A percentile compares a stretch with the other conserved stretches of the same genome.
Conservation (phyloP, 53 echinoderm and acorn worm species). For the Mesocentrotus franciscanus region DNA sequence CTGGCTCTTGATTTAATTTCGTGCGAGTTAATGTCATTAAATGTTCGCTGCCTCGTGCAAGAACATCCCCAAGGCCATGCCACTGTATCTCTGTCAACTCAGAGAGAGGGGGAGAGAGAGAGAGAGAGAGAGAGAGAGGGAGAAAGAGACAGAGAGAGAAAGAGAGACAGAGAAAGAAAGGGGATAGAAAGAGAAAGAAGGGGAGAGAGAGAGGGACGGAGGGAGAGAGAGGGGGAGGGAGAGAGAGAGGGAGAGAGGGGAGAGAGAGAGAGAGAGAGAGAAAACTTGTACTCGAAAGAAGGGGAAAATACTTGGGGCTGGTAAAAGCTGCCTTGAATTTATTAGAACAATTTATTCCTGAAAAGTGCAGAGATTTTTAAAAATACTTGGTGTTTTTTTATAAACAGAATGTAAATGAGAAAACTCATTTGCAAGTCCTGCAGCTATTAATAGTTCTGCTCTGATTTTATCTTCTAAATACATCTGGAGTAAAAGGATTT, state of each 20-base stretch:
- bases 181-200: too few species aligned
- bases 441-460: background rate
- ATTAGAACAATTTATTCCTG: background rate
- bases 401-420: background rate
- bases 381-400: background rate
- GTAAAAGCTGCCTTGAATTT: background rate
- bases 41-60: slow-evolving; percentile 10
- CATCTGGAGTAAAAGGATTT: background rate
- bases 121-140: background rate
- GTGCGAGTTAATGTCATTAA: slow-evolving; percentile 47
- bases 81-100: slow-evolving; percentile 13
- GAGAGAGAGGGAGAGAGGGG: too few species aligned
- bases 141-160: too few species aligned
- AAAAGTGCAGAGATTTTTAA: background rate
- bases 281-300: background rate
- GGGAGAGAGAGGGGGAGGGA: too few species aligned
- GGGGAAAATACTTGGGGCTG: background rate
- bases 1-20: slow-evolving; percentile 45
- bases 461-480: too few species aligned
- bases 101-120: background rate
- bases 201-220: too few species aligned
- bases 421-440: background rate
- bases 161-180: too few species aligned
- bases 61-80: slow-evolving; percentile 27
- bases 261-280: too few species aligned